Evolutionary conservation across 2,113 vertebrate genomes (phyloP), one percentile per base, ranked within the genome.

Genomic region (Eira barbara): DNA sequence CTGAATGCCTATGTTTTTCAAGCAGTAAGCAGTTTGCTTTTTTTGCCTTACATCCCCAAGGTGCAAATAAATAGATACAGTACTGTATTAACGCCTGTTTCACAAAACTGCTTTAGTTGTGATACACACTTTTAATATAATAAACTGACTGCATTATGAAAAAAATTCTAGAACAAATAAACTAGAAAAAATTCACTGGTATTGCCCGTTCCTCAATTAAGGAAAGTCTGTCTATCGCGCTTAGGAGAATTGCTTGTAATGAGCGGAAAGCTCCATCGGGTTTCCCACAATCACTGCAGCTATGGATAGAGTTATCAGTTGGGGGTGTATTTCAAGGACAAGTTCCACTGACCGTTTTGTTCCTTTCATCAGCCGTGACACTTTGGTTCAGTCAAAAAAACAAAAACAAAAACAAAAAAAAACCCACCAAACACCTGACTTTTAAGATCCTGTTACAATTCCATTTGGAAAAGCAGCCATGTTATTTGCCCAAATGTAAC

Each of bases 91-190:
- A 96, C 97, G 91, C 96, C 94, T 98, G 96, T 97, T 98, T 96
- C 93, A 98, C 96, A 98, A 98, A 99, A 98, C 97, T 95, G 98
- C 97, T 97, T 98, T 97, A 69, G 94, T 96, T 98, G 98, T 98
- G 98, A 98, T 98, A 97, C 97, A 98, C 98, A 98, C 98, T 98
- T 99, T 98, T 98, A 98, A 98, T 98, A 98, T 76, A 97, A 98
- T 96, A 98, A 97, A 96, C 95, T 87, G 97, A 94, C 49, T 27
- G 52, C 69, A 71, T 93, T 97, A 97, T 93, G 93, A 89, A 91
- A 47, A 97, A 98, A 98, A 88, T 94, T 97, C 96, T 95, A 96
- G 93, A 97, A 98, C 23, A 36, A 97, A 97, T 92, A 91, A 97
- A 97, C 94, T 96, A 93, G 96, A 93, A 96, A 92, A 98, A 98